Evolutionary conservation across 2,113 vertebrate species (phyloP), one percentile per base, ranked within the genome.

Genomic region (Gnathonemus echidnorhynchus): DNA sequence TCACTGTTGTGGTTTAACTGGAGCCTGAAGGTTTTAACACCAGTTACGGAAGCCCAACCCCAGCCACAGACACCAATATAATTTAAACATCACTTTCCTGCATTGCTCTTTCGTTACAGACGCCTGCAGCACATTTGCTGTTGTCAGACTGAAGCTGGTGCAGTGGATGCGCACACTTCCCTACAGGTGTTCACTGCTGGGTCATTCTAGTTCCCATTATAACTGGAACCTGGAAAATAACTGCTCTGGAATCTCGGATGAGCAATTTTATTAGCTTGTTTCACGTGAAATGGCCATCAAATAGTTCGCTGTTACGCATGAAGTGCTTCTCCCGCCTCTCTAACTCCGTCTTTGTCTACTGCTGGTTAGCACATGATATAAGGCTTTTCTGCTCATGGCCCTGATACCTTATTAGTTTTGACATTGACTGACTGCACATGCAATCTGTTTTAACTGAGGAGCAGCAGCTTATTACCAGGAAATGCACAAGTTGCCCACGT

Each of bases 371-470:
- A 94, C 94, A 94, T 95, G 92, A 94, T 91, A 92, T 92, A 93
- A 91, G 92, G 92, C 92, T 42, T 86, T 93, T 92, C 93, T 49
- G 91, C 92, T 95, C 95, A 95, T 94, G 94, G 93, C 93, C 9
- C 93, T 94, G 94, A 94, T 95, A 94, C 94, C 95, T 95, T 95
- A 95, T 95, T 95, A 94, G 95, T 94, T 95, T 95, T 94, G 95
- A 95, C 95, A 95, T 94, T 95, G 95, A 95, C 93, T 95, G 95
- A 95, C 95, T 95, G 86, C 86, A 87, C 86, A 87, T 56, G n/a
- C 86, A 87, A 87, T 87, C 31, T 39, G 50, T 87, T 56, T 87
- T 52, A 87, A 87, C 86, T 87, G 13, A 52, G 86, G 86, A 56
- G 49, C 86, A 87, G 86, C 48, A 56, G 86, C 86, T 56, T 27